A percentile compares a stretch with the other conserved stretches of the same genome.
These are phyloP conservation scores for Pomatorhinus ruficollis DNA, from an alignment of 2,113 vertebrate genomes.

Conservation along the genomic window DNA sequence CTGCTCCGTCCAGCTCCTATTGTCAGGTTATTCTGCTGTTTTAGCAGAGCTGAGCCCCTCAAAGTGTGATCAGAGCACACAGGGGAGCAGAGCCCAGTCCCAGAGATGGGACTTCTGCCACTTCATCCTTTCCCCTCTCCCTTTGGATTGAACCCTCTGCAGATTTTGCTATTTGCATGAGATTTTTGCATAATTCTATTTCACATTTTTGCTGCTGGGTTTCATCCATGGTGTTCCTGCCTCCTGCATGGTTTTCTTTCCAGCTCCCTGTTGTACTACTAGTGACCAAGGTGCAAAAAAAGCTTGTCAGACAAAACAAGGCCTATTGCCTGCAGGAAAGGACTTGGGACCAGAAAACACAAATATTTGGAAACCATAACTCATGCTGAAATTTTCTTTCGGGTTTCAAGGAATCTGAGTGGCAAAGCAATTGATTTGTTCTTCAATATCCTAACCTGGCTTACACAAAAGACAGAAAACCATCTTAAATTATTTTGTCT, in stretches of 20 bases:
- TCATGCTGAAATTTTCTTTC: background rate
- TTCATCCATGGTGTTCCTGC: background rate
- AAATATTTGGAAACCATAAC: background rate
- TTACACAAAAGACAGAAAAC: conserved; percentile 17
- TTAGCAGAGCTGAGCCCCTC: background rate
- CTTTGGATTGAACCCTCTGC: background rate
- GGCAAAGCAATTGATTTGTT: background rate
- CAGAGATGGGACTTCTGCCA: too few relatives aligned
- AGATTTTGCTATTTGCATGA: background rate
- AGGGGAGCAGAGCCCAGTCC: accelerated
- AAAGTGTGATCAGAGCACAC: accelerated
- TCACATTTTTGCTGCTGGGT: background rate
- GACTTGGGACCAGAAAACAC: background rate
- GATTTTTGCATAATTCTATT: background rate
- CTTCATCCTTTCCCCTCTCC: background rate
- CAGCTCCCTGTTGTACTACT: background rate
- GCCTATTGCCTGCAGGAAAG: background rate
- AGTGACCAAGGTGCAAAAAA: background rate
- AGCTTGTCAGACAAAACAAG: background rate
- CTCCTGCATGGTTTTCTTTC: background rate
- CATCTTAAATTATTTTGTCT: conserved; percentile 27
- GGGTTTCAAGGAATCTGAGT: background rate
- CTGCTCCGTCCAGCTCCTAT: background rate
- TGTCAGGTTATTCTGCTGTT: background rate
- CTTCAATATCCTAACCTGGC: background rate